phyloP scores from a whole-genome alignment of 2,113 vertebrate species.

The Hippocampus mohnikei region DNA sequence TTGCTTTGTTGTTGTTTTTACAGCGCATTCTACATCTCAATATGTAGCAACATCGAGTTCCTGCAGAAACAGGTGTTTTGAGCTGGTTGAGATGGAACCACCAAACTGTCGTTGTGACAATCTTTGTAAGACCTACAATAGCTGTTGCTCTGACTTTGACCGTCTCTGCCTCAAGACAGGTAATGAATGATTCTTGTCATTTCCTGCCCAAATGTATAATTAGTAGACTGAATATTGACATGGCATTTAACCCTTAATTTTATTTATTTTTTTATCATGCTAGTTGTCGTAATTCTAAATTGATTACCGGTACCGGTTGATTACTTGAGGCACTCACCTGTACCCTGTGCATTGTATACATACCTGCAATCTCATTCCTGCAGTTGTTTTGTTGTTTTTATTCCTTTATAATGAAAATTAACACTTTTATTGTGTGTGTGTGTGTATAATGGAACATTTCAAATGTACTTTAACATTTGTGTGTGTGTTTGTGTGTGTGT shows the following conservation, averaged over 20 bases:
- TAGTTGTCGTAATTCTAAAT: not conserved
- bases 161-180: conserved; percentile 92
- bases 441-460: too few species aligned
- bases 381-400: not conserved
- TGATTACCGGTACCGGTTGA: not conserved
- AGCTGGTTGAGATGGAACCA: conserved; percentile 82
- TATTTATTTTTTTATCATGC: too few species aligned
- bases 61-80: conserved; percentile 92
- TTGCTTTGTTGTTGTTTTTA: not conserved
- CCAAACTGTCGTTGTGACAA: conserved; percentile 94
- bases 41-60: conserved; percentile 82
- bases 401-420: too few species aligned
- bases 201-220: not conserved
- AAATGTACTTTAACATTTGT: too few species aligned
- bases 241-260: not conserved
- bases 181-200: conserved; percentile 39
- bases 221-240: not conserved
- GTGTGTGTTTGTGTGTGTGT: too few species aligned
- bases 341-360: not conserved
- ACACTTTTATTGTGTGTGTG: too few species aligned
- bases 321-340: not conserved
- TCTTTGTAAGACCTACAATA: conserved; percentile 93
- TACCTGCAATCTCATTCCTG: not conserved
- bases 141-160: conserved; percentile 93
- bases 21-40: conserved; percentile 79